phyloP scores from a whole-genome alignment of 2,888 invertebrate species.

The Balanococcus diminutus region DNA sequence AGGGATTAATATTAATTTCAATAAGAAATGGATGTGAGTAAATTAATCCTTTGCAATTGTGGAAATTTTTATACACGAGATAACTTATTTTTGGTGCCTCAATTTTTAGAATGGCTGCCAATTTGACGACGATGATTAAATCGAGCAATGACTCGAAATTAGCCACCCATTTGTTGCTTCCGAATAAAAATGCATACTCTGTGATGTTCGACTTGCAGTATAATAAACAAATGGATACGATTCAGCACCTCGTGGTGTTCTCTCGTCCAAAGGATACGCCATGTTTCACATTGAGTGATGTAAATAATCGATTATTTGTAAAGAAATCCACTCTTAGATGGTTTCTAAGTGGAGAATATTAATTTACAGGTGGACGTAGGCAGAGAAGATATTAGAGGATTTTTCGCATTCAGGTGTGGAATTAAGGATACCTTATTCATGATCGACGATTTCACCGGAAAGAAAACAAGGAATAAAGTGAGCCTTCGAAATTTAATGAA shows the following conservation, averaged over 20 bases:
- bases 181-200: slow-evolving; percentile 40
- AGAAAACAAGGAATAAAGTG: slow-evolving; percentile 31
- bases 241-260: slow-evolving; percentile 42
- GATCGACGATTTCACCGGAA: slow-evolving; percentile 45
- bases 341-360: no score
- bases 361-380: slow-evolving; percentile 13
- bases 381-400: slow-evolving; percentile 15
- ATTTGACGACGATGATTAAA: slow-evolving; percentile 52
- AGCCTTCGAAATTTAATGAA: background rate
- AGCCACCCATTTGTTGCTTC: slow-evolving; percentile 50
- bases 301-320: background rate
- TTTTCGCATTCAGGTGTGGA: slow-evolving; percentile 52
- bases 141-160: slow-evolving; percentile 47
- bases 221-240: slow-evolving; percentile 15
- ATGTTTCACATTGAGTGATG: slow-evolving; percentile 49
- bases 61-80: background rate
- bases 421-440: slow-evolving; percentile 32
- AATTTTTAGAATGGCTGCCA: slow-evolving; percentile 51
- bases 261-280: slow-evolving; percentile 33
- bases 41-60: background rate
- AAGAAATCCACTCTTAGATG: background rate
- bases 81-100: background rate
- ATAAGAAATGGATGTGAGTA: slow-evolving; percentile 65
- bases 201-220: background rate
- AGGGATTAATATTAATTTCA: slow-evolving; percentile 67